Evolutionary conservation across 2,888 invertebrate species (phyloP).

Genomic region (Arrhopalites spinosus): DNA sequence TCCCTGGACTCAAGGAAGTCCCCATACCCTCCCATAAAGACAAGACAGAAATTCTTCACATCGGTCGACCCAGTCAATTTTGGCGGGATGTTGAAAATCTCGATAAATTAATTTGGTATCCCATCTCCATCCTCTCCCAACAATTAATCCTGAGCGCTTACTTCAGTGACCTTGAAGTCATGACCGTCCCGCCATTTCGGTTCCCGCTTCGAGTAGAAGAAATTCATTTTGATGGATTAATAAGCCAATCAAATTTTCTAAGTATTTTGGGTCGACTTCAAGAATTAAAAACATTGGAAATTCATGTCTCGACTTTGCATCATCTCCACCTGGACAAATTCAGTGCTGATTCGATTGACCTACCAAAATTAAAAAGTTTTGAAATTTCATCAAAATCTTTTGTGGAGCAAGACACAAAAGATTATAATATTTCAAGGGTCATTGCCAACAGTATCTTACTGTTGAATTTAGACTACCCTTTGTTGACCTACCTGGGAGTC

Average conservation of each 20-base stretch:
- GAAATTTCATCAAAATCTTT: conserved; percentile 16
- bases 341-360: neutral
- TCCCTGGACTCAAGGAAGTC: neutral
- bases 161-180: conserved; percentile 16
- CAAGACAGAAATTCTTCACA: neutral
- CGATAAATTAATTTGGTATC: neutral
- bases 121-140: neutral
- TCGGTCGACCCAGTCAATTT: neutral
- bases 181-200: neutral
- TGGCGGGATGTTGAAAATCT: conserved; percentile 9
- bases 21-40: too few species aligned
- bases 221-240: conserved; percentile 25
- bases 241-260: conserved; percentile 21
- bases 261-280: neutral
- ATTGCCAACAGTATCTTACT: neutral
- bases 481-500: conserved; percentile 11
- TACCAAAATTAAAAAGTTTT: conserved; percentile 24
- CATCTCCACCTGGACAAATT: conserved; percentile 17
- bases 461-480: conserved; percentile 1
- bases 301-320: conserved; percentile 26
- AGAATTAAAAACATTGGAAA: conserved; percentile 23
- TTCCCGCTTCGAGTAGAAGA: conserved; percentile 21
- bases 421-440: conserved; percentile 5
- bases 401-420: neutral
- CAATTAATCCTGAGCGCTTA: neutral